Conservation (phyloP, 2,113 vertebrate genomes). For the Lethenteron reissneri region DNA sequence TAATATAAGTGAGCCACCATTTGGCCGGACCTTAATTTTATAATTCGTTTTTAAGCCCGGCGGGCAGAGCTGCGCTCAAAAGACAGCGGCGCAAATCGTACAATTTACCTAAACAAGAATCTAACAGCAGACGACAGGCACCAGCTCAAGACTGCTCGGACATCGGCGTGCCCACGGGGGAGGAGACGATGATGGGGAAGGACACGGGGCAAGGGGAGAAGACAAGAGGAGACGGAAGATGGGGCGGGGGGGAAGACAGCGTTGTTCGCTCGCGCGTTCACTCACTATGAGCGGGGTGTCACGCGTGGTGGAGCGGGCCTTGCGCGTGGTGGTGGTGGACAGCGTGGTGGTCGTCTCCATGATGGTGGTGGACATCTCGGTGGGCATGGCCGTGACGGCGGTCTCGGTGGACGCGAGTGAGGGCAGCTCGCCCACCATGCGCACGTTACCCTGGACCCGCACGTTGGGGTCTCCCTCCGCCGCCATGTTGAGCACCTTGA, state of each 20-base stretch:
- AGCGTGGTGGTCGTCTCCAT: conserved; percentile 92
- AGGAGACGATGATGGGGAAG: neutral
- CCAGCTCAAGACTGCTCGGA: no score
- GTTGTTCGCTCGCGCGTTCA: neutral
- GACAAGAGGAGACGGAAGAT: neutral
- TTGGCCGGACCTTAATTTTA: no score
- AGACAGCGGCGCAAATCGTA: no score
- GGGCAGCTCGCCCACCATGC: conserved; percentile 74
- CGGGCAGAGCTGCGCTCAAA: no score
- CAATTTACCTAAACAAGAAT: no score
- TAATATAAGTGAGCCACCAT: no score
- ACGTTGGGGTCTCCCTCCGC: conserved; percentile 77
- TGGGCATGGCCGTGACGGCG: conserved; percentile 64
- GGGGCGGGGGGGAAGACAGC: neutral
- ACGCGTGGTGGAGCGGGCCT: conserved; percentile 47
- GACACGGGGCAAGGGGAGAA: neutral
- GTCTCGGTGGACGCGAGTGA: conserved; percentile 52
- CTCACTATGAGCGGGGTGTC: conserved; percentile 2
- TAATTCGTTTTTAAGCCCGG: no score
- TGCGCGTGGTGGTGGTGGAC: conserved; percentile 80
- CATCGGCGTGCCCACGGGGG: no score
- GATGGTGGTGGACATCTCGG: conserved; percentile 90
- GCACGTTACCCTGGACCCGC: conserved; percentile 78
- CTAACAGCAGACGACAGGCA: no score
- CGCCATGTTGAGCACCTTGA: conserved; percentile 93